Conservation (phyloP, 2,797 vertebrate species). For the Botia kubotai region DNA sequence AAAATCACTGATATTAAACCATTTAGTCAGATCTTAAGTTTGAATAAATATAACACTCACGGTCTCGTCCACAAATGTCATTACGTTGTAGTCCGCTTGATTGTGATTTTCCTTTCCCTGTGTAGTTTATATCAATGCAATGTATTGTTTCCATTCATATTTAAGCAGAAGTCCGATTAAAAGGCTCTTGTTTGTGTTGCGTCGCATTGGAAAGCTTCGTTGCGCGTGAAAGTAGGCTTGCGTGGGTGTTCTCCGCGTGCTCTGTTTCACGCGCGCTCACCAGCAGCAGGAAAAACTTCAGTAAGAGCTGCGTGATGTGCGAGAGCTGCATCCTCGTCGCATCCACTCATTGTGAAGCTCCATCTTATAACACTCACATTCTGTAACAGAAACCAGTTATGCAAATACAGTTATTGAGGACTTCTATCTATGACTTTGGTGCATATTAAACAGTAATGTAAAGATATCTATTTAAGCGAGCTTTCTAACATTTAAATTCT, state of each 20-base stretch:
- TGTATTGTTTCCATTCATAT: neutral
- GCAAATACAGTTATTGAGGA: too few species aligned
- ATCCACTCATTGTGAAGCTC: constrained; percentile 5
- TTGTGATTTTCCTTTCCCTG: neutral
- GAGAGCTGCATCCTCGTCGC: constrained; percentile 18
- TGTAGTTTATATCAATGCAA: neutral
- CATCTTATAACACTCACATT: neutral
- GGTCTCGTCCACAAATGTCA: neutral
- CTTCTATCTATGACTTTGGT: too few species aligned
- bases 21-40: constrained; percentile 1
- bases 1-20: neutral
- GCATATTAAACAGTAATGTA: too few species aligned
- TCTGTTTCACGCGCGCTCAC: constrained; percentile 13
- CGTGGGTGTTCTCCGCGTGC: constrained; percentile 16
- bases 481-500: too few species aligned
- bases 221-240: constrained; percentile 15
- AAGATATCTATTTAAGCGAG: too few species aligned
- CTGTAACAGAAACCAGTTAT: too few species aligned
- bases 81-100: neutral
- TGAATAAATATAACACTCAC: constrained; percentile 28
- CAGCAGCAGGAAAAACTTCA: constrained; percentile 18
- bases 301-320: neutral
- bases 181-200: neutral
- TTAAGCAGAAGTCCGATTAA: neutral
- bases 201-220: constrained; percentile 8